Conservation (phyloP, 2,888 invertebrate genomes). For the Xylocampa areola region DNA sequence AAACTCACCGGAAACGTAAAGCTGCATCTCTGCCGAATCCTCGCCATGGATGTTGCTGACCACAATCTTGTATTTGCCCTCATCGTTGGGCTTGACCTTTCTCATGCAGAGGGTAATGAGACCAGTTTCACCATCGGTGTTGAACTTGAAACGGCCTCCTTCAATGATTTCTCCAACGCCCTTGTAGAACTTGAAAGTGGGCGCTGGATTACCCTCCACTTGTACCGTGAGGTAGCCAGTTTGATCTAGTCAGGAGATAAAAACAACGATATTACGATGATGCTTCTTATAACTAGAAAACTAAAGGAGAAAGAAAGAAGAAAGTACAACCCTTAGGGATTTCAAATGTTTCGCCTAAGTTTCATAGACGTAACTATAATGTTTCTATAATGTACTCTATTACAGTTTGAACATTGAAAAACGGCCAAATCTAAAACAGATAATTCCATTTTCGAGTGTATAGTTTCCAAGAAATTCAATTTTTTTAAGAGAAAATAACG, state of each 20-base stretch:
- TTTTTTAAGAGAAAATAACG: too few relatives aligned
- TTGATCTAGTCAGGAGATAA: conserved; percentile 91
- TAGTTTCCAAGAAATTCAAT: too few relatives aligned
- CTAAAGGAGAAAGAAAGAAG: neutral
- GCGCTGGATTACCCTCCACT: conserved; percentile 98
- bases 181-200: conserved; percentile 98
- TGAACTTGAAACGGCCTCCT: conserved; percentile 98
- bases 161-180: conserved; percentile 97
- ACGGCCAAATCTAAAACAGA: too few relatives aligned
- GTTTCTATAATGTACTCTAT: too few relatives aligned
- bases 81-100: conserved; percentile 99
- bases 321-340: neutral
- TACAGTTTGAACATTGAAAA: too few relatives aligned
- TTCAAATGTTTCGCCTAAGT: too few relatives aligned
- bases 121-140: conserved; percentile 98
- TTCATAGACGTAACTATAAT: too few relatives aligned
- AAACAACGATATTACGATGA: neutral
- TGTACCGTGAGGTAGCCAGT: conserved; percentile 97
- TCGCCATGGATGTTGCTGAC: conserved; percentile 98
- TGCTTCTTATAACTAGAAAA: neutral
- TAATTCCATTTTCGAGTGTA: too few relatives aligned
- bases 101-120: conserved; percentile 98
- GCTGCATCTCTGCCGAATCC: conserved; percentile 98
- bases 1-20: conserved; percentile 97
- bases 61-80: conserved; percentile 97